phyloP scores from a whole-genome alignment of 2,888 invertebrate genomes.

The Mechanitis messenoides region DNA sequence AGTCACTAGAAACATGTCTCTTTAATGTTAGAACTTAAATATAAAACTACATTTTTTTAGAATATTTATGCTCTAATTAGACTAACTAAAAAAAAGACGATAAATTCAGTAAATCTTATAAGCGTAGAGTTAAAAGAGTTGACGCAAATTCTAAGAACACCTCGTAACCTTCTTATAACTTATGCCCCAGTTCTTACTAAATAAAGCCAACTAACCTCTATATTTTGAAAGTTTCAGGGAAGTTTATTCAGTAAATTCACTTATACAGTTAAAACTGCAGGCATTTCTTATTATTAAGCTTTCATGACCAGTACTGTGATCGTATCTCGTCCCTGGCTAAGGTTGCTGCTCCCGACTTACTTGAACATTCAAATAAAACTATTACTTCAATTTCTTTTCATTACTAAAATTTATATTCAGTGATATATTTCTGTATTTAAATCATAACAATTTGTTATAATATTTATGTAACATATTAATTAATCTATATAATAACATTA shows the following conservation, averaged over 20 bases:
- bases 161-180: not conserved
- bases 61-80: too few species aligned
- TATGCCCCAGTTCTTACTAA: constrained; percentile 10
- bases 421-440: not conserved
- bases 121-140: not conserved
- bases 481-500: too few species aligned
- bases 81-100: too few species aligned
- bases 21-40: too few species aligned
- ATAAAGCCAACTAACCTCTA: constrained; percentile 10
- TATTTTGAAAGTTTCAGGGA: constrained; percentile 19
- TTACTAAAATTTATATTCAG: too few species aligned
- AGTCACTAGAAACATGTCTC: too few species aligned
- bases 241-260: constrained; percentile 35
- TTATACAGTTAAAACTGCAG: constrained; percentile 31
- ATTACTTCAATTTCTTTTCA: too few species aligned
- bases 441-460: not conserved
- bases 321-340: constrained; percentile 54
- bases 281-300: constrained; percentile 45
- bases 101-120: too few species aligned
- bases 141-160: not conserved
- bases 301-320: constrained; percentile 28
- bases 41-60: too few species aligned
- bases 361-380: too few species aligned
- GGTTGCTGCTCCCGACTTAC: constrained; percentile 20
- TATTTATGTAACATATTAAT: too few species aligned